These are phyloP conservation scores for Nomada ferruginata DNA, from an alignment of 2,888 invertebrate species.

Conservation along the genomic window DNA sequence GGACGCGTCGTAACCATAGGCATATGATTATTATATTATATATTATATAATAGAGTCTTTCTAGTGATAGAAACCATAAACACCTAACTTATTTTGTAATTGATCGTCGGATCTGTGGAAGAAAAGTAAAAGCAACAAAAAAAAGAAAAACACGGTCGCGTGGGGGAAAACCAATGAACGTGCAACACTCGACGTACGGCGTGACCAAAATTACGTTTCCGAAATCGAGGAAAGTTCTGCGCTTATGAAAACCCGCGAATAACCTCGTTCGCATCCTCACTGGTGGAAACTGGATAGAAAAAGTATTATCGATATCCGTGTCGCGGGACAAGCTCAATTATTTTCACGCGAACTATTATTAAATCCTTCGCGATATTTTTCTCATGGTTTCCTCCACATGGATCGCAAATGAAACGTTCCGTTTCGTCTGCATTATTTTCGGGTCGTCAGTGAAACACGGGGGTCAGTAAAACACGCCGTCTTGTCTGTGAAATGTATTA, in stretches of 20 bases:
- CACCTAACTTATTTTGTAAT: conserved; percentile 69
- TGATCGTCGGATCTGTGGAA: conserved; percentile 51
- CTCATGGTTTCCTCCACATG: conserved; percentile 28
- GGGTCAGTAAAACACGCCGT: conserved; percentile 23
- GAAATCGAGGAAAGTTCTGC: neutral
- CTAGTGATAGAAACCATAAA: conserved; percentile 64
- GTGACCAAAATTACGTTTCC: conserved; percentile 20
- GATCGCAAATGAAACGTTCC: neutral
- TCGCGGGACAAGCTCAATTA: neutral
- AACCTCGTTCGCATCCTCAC: no score
- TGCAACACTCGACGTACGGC: conserved; percentile 70
- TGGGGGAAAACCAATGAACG: conserved; percentile 51
- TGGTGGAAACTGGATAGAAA: neutral
- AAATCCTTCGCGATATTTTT: neutral
- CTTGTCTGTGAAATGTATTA: conserved; percentile 35
- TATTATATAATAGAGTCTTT: conserved; percentile 61
- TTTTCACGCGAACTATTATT: neutral
- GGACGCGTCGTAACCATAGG: conserved; percentile 76
- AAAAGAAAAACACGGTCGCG: conserved; percentile 34
- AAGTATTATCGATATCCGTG: neutral
- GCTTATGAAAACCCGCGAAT: no score
- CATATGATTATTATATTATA: conserved; percentile 58
- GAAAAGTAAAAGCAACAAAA: neutral
- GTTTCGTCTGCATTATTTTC: conserved; percentile 19
- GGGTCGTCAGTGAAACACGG: neutral